Percentiles rank a stretch among this genome's conserved stretches.
phyloP scores from a whole-genome alignment of 2,113 vertebrate genomes.

The Pluvianellus socialis region DNA sequence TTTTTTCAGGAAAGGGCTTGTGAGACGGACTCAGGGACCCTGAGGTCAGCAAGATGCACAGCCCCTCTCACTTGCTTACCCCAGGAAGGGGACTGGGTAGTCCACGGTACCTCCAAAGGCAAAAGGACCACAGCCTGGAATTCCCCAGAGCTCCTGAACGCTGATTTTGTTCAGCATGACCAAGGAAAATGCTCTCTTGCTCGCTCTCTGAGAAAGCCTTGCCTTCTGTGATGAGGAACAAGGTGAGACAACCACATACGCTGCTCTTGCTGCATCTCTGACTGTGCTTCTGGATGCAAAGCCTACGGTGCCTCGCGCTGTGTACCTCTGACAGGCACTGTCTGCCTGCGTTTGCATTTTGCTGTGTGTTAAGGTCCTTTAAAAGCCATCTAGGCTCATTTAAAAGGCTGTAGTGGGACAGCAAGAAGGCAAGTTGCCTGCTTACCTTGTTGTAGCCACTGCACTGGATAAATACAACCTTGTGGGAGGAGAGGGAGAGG shows the following conservation, averaged over 20 bases:
- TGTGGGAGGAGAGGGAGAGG: not conserved
- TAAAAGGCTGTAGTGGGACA: not conserved
- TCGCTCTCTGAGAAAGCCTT: not conserved
- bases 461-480: not conserved
- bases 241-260: not conserved
- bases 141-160: rapidly evolving
- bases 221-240: not conserved
- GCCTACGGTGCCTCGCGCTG: rapidly evolving
- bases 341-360: not conserved
- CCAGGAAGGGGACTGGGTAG: not conserved
- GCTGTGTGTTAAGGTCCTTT: not conserved
- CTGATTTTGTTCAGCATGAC: not conserved
- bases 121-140: not conserved
- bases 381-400: not conserved
- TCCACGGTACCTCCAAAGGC: not conserved
- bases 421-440: not conserved
- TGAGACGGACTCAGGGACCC: rapidly evolving
- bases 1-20: not conserved
- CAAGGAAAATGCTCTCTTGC: not conserved
- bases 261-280: not conserved
- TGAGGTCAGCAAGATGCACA: not conserved
- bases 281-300: not conserved
- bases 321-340: rapidly evolving
- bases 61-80: not conserved
- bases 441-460: not conserved